Evolutionary conservation across 1,140 invertebrate genomes (phyloP), one percentile per base, ranked within the genome.

Genomic region (Cataglyphis hispanica): DNA sequence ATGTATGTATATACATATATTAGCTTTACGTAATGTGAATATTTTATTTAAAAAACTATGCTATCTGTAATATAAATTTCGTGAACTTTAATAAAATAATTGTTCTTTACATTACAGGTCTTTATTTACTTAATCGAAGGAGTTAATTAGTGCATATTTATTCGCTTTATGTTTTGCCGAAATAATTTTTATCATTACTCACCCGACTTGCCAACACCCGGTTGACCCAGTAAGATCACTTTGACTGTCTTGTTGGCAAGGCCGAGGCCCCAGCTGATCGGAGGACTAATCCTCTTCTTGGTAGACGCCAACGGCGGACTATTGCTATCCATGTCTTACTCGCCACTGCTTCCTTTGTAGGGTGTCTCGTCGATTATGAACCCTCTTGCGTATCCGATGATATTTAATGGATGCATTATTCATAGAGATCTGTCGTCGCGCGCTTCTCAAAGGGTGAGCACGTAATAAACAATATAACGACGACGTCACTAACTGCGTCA

Each of bases 181-280:
- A 50, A 25, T 64, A 31, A 77, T 27, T 58, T 7, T 74, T 31
- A 43, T 40, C 11, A 25, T 50, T 11, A 89, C 93, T 96, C 94
- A 97, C 97, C 97, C 86, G 97, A 97, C 94, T 98, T 98, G 31
- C 97, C 97, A 60, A 98, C 97, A 43, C 97, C 97, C 11, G 96
- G 96, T 90, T 98, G 97, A 22, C 97, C 97, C 19, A 98, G 90
- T 3, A 98, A 96, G 95, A 98, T 97, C 7, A 98, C 96, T 92
- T 97, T 97, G 53, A 97, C n/a, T 6, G 74, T 22, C 16, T 60
- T 89, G 61, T 89, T 90, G 37, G 56, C 53, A 1, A 91, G 85
- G 2, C 87, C 76, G 7, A 92, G 87, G 60, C 80, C 85, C 89
- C 91, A 91, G 3, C 58, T 61, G 16, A 87, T 84, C 34, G 85